Evolutionary conservation across 1,140 invertebrate species (phyloP).

Genomic region (Triops cancriformis): DNA sequence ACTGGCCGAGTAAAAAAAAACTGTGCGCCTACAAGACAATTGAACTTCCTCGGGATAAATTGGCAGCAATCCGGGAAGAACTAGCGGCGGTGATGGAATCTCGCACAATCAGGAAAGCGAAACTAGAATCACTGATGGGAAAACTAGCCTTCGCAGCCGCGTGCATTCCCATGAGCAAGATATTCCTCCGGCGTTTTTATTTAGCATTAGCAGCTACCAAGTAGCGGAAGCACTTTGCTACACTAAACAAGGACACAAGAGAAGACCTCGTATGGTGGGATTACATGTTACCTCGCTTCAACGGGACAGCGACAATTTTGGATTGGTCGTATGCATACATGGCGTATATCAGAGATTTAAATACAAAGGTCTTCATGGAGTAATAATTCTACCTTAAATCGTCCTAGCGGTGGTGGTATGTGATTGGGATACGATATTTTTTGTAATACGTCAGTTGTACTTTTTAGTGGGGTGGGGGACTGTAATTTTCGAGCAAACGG

Average conservation of each 20-base stretch:
- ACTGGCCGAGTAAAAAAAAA: not conserved
- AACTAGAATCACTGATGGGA: conserved; percentile 1
- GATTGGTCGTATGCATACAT: too few species aligned
- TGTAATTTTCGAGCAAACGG: too few species aligned
- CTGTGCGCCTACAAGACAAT: not conserved
- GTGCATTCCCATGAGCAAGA: not conserved
- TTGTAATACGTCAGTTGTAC: too few species aligned
- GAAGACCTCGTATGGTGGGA: conserved; percentile 9
- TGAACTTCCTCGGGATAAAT: not conserved
- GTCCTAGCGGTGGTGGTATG: too few species aligned
- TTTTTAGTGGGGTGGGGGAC: too few species aligned
- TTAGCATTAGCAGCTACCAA: not conserved
- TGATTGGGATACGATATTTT: too few species aligned
- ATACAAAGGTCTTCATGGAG: too few species aligned
- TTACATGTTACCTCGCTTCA: not conserved
- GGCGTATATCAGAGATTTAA: too few species aligned
- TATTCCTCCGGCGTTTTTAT: conserved; percentile 1
- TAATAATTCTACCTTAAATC: too few species aligned
- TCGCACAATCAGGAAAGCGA: not conserved
- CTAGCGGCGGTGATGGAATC: too few species aligned
- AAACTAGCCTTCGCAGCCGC: conserved; percentile 14
- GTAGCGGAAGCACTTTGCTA: too few species aligned
- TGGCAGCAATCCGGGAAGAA: not conserved
- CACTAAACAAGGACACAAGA: not conserved
- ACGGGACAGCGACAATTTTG: not conserved